These are phyloP conservation scores for Psephotus haematonotus DNA, from an alignment of 2,113 vertebrate species.

Conservation along the genomic window DNA sequence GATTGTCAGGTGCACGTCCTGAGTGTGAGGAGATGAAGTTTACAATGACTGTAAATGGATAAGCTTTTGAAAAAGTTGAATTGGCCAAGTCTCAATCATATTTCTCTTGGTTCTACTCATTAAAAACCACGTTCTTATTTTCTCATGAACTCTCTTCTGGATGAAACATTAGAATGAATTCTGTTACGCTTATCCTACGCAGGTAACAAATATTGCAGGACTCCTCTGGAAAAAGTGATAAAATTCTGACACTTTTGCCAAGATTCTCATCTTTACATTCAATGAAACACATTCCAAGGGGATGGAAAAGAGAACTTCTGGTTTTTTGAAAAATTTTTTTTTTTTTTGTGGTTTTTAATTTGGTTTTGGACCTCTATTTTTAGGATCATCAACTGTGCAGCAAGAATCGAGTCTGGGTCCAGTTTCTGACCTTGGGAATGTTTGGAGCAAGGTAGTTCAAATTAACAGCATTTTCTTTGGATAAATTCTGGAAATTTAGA, in stretches of 20 bases:
- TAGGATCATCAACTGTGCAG: background rate
- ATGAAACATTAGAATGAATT: background rate
- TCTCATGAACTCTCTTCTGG: background rate
- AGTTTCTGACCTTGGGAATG: background rate
- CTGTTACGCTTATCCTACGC: background rate
- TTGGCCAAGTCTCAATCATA: background rate
- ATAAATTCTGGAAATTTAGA: background rate
- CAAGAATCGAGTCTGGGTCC: background rate
- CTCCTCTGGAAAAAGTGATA: slow-evolving; percentile 1
- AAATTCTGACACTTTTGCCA: background rate
- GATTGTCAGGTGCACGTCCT: background rate
- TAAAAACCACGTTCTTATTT: slow-evolving; percentile 1
- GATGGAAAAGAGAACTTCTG: background rate
- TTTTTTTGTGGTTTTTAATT: background rate
- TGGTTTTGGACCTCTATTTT: background rate
- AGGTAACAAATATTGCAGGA: slow-evolving; percentile 28
- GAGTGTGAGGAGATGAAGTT: background rate
- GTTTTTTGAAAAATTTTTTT: background rate
- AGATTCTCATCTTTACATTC: background rate
- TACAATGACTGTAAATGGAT: background rate
- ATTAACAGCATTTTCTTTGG: background rate
- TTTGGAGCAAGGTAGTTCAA: background rate
- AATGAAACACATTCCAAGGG: background rate
- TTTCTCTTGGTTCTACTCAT: background rate
- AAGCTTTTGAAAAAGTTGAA: background rate